Conservation (phyloP, 2,888 invertebrate genomes). For the Biston betularia region DNA sequence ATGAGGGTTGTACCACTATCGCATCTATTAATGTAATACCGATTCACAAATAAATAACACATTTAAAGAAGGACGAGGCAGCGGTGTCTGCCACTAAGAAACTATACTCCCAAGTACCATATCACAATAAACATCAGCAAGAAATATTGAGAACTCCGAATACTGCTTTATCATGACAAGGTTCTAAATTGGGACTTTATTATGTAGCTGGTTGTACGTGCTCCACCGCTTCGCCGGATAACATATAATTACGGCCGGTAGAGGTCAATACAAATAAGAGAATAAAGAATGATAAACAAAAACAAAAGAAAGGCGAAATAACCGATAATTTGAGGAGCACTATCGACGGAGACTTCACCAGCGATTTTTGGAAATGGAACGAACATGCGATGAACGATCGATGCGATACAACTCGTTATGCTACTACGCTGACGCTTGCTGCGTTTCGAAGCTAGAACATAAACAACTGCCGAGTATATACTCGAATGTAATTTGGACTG, state of each 20-base stretch:
- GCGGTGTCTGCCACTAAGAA: conserved; percentile 41
- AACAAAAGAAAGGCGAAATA: conserved; percentile 82
- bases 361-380: conserved; percentile 73
- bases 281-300: conserved; percentile 72
- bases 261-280: conserved; percentile 83
- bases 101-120: conserved; percentile 9
- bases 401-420: conserved; percentile 47
- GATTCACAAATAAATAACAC: conserved; percentile 83
- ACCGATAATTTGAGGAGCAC: conserved; percentile 77
- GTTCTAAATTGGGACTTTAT: conserved; percentile 13
- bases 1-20: conserved; percentile 78
- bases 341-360: conserved; percentile 63
- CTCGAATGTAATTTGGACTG: conserved; percentile 61
- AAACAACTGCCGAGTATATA: conserved; percentile 58
- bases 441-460: conserved; percentile 37
- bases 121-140: conserved; percentile 1
- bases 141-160: not conserved
- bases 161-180: conserved; percentile 9
- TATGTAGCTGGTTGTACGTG: conserved; percentile 62
- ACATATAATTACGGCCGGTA: conserved; percentile 79
- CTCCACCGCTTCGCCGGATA: conserved; percentile 61
- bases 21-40: conserved; percentile 81
- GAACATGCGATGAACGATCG: conserved; percentile 72
- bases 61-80: conserved; percentile 77
- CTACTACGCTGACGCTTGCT: conserved; percentile 42